Evolutionary conservation across 2,797 vertebrate species (phyloP).

Genomic region (Bovichtus diacanthus): DNA sequence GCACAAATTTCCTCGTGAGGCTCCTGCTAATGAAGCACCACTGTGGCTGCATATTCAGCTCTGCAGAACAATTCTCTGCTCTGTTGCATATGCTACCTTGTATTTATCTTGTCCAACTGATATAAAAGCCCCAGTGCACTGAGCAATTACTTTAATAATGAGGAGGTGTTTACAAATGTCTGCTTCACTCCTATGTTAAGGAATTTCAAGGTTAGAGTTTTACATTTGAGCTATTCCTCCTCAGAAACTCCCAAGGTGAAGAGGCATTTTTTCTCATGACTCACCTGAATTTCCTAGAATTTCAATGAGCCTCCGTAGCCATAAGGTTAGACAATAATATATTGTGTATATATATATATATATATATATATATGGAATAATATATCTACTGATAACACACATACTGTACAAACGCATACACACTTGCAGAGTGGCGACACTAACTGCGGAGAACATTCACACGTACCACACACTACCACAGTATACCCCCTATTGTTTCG

Average conservation of each 20-base stretch:
- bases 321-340: constrained; percentile 36
- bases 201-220: constrained; percentile 58
- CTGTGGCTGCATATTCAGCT: constrained; percentile 14
- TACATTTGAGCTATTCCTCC: background rate
- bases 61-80: constrained; percentile 31
- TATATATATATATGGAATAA: no score
- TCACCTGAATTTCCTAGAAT: constrained; percentile 34
- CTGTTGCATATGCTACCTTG: constrained; percentile 42
- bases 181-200: constrained; percentile 37
- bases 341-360: no score
- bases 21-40: constrained; percentile 30
- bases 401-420: background rate
- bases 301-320: constrained; percentile 23
- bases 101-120: constrained; percentile 56
- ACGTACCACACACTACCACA: constrained; percentile 1
- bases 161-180: constrained; percentile 57
- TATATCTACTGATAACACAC: constrained; percentile 19
- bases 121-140: constrained; percentile 49
- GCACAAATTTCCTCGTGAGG: constrained; percentile 14
- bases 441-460: background rate
- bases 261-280: constrained; percentile 20
- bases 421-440: background rate
- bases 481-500: constrained; percentile 13
- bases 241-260: constrained; percentile 45
- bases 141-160: constrained; percentile 57